Conservation (phyloP, 35 echinoderm and acorn worm genomes). For the Ophioderma brevispina region DNA sequence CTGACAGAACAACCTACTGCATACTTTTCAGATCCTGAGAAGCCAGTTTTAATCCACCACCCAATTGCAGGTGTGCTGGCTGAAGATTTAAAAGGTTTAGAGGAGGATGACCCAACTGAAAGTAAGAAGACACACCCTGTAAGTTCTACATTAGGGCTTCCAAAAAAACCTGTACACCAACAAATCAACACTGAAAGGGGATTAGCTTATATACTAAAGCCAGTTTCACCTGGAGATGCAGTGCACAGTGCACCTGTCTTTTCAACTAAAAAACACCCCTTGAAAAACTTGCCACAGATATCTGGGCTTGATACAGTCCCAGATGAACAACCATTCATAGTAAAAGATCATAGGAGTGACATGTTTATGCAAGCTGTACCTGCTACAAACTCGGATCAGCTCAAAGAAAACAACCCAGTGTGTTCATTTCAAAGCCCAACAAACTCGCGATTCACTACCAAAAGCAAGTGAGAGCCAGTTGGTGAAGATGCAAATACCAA, state of each 20-base stretch:
- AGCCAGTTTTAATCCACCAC: constrained; percentile 12
- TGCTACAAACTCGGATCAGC: constrained; percentile 1
- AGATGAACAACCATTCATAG: not conserved
- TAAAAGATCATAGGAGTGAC: constrained; percentile 8
- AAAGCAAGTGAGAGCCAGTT: not conserved
- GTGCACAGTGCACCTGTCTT: not conserved
- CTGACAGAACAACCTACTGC: constrained; percentile 40
- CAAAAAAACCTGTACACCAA: not conserved
- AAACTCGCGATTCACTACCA: constrained; percentile 26
- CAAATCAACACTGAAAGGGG: constrained; percentile 22
- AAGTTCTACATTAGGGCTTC: not conserved
- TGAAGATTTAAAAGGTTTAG: not conserved
- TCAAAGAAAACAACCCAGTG: not conserved
- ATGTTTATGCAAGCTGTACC: not conserved
- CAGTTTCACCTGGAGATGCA: constrained; percentile 12
- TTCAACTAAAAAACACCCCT: not conserved
- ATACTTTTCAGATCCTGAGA: constrained; percentile 31
- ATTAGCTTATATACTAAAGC: constrained; percentile 47
- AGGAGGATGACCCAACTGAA: not conserved
- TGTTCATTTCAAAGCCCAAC: constrained; percentile 2
- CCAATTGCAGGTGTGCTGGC: not conserved
- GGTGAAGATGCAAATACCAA: no score
- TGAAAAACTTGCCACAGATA: not conserved
- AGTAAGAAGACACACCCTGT: not conserved
- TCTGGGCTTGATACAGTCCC: not conserved